Evolutionary conservation across 2,888 invertebrate genomes (phyloP).

Genomic region (Pterostichus madidus): DNA sequence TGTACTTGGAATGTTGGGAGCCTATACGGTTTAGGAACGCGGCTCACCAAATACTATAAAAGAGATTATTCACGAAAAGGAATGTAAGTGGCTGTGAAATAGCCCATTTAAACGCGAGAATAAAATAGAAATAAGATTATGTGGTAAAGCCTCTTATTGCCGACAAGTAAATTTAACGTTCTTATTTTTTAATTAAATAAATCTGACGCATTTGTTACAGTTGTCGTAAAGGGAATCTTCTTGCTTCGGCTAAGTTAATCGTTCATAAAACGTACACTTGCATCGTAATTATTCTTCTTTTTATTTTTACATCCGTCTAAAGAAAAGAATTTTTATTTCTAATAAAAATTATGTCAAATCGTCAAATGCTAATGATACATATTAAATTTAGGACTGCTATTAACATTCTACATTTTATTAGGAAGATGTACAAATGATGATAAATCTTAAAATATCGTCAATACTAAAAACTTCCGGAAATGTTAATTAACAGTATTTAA

Average conservation of each 20-base stretch:
- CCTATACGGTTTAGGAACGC: conserved; percentile 20
- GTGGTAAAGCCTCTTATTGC: conserved; percentile 50
- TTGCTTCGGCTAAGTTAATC: not conserved
- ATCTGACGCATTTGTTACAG: conserved; percentile 49
- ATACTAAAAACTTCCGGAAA: too few relatives aligned
- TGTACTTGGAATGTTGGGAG: not conserved
- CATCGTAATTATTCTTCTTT: not conserved
- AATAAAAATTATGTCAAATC: not conserved
- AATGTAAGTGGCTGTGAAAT: conserved; percentile 62
- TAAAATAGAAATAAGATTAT: conserved; percentile 62
- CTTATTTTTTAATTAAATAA: conserved; percentile 54
- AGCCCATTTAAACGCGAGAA: conserved; percentile 54
- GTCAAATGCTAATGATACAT: not conserved
- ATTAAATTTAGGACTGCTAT: not conserved
- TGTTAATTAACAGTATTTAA: too few relatives aligned
- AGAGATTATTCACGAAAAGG: conserved; percentile 55
- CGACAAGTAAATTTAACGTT: conserved; percentile 44
- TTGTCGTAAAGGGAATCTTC: not conserved
- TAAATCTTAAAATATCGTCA: too few relatives aligned
- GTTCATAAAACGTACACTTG: conserved; percentile 6
- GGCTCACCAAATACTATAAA: conserved; percentile 30
- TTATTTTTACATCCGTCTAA: not conserved
- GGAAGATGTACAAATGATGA: too few relatives aligned
- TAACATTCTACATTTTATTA: not conserved
- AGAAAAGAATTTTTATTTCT: not conserved